Evolutionary conservation across 2,797 vertebrate species (phyloP).

Genomic region (Karalla daura): DNA sequence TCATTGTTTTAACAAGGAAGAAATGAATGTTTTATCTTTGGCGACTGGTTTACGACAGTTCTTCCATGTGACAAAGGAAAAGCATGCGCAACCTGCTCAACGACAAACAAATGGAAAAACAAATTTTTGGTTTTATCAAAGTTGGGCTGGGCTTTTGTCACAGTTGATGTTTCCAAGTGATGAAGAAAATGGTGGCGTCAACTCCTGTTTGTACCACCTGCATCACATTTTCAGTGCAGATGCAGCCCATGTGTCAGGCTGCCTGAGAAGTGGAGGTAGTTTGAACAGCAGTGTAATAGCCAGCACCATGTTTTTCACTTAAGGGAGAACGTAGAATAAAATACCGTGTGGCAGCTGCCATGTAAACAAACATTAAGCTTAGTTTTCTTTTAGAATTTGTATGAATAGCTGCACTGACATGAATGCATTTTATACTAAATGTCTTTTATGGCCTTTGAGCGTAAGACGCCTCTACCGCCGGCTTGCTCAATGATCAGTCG

Average conservation of each 20-base stretch:
- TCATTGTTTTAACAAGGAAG: conserved; percentile 14
- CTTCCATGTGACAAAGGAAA: conserved; percentile 27
- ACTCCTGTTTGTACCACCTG: conserved; percentile 14
- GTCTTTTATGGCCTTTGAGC: conserved; percentile 43
- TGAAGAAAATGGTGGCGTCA: background rate
- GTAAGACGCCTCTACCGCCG: conserved; percentile 14
- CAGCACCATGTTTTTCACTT: conserved; percentile 14
- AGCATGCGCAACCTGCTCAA: conserved; percentile 54
- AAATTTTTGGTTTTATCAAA: conserved; percentile 31
- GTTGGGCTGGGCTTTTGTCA: conserved; percentile 35
- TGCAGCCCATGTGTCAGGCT: conserved; percentile 45
- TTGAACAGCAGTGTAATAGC: conserved; percentile 17
- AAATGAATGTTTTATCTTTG: conserved; percentile 30
- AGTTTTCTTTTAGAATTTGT: conserved; percentile 26
- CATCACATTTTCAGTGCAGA: conserved; percentile 30
- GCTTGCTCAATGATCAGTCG: conserved; percentile 38
- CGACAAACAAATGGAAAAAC: conserved; percentile 45
- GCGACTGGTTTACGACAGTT: conserved; percentile 22
- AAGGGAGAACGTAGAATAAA: conserved; percentile 23
- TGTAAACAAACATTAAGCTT: conserved; percentile 30
- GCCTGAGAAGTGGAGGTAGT: conserved; percentile 18
- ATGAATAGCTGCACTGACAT: conserved; percentile 35
- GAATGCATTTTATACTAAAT: conserved; percentile 32
- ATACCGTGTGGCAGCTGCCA: conserved; percentile 17
- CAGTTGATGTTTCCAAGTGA: conserved; percentile 26